Percentiles rank a stretch among this genome's conserved stretches.
phyloP scores from a whole-genome alignment of 2,888 invertebrate genomes.

The Lasioglossum oenotherae region DNA sequence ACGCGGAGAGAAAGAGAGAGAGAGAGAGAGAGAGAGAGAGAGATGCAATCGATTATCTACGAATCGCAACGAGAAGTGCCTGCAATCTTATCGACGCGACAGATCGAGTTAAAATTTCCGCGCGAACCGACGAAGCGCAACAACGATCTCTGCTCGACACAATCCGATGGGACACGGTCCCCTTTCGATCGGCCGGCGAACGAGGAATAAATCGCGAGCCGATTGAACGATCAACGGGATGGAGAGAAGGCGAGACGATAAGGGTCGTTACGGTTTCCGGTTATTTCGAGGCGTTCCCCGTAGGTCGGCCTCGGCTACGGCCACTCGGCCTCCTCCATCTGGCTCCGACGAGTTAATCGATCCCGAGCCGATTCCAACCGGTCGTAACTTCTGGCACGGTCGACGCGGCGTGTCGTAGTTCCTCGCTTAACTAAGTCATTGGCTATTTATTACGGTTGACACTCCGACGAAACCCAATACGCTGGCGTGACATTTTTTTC shows the following conservation, averaged over 20 bases:
- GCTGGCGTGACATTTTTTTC: conserved; percentile 53
- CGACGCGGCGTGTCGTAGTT: conserved; percentile 55
- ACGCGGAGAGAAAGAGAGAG: not conserved
- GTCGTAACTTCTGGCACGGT: conserved; percentile 69
- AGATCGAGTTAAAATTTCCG: not conserved
- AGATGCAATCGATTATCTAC: not conserved
- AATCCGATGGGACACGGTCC: not conserved
- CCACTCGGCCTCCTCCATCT: conserved; percentile 17
- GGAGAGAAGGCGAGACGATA: conserved; percentile 14
- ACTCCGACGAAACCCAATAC: conserved; percentile 73
- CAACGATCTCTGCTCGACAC: not conserved
- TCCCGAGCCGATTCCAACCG: conserved; percentile 51
- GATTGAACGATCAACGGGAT: conserved; percentile 5
- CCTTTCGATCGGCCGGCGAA: not conserved
- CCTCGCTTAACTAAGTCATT: conserved; percentile 77
- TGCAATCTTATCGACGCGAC: not conserved
- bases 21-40: not conserved
- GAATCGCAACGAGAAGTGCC: not conserved
- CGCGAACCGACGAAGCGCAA: not conserved
- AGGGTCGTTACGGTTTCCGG: conserved; percentile 34
- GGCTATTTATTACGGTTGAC: conserved; percentile 81
- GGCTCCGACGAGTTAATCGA: conserved; percentile 38
- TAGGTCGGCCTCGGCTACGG: not conserved
- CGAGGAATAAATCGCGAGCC: not conserved
- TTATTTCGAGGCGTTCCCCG: conserved; percentile 18